These are phyloP conservation scores for Macrophya alboannulata DNA, from an alignment of 2,888 invertebrate species.

Conservation along the genomic window DNA sequence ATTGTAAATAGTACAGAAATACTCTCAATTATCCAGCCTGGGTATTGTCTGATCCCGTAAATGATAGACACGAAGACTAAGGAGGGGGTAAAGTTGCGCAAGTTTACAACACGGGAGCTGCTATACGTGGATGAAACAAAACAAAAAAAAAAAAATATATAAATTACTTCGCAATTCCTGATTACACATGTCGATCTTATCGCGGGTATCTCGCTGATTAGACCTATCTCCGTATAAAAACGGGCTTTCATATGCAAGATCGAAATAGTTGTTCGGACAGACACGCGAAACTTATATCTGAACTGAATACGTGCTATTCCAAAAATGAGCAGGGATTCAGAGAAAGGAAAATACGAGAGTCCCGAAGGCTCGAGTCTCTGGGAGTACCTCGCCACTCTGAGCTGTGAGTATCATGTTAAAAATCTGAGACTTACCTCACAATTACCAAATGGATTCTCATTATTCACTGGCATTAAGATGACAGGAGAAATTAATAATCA, in stretches of 20 bases:
- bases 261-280: not conserved
- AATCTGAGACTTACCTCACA: not conserved
- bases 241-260: not conserved
- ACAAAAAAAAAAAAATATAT: too few species aligned
- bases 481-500: not conserved
- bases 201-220: not conserved
- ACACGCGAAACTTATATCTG: not conserved
- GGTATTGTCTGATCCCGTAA: not conserved
- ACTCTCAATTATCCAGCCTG: not conserved
- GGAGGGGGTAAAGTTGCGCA: not conserved
- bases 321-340: constrained; percentile 60
- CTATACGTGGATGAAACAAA: too few species aligned
- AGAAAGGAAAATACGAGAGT: constrained; percentile 66
- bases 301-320: not conserved
- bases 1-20: not conserved
- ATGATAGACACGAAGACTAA: not conserved
- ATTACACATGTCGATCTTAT: constrained; percentile 9
- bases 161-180: not conserved
- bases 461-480: constrained; percentile 58
- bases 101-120: not conserved
- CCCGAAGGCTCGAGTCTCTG: constrained; percentile 68
- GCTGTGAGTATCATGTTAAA: constrained; percentile 64
- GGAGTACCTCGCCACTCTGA: constrained; percentile 67
- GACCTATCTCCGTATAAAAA: not conserved
- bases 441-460: too few species aligned